Base-by-base conservation (phyloP, 2,888 invertebrate species). In the Zaprionus lineosus region DNA sequence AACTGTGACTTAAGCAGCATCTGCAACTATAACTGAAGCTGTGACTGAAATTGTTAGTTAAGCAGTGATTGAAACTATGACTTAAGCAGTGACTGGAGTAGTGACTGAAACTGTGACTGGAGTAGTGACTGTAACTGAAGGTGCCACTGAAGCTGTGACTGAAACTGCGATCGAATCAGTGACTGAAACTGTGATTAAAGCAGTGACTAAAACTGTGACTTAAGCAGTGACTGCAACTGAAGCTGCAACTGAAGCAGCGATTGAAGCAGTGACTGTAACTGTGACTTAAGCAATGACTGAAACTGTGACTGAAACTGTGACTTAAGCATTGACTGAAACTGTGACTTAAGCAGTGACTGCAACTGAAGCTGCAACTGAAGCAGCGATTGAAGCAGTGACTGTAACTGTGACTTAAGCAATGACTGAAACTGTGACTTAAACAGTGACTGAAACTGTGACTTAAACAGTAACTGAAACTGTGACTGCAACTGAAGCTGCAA, bases 1-100 rank as follows among this genome's bases (percentile, higher is more conserved):
- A 28, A 43, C 46, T 0, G 11, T 11, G 29, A 46, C 56, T 79
- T 79, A 62, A 86, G 83, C 86, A 74, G 66, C 68, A 67, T 68
- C 63, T 66, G 84, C 79, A 72, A 81, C 82, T 84, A 86, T 82
- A 84, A 86, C 84, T 85, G 83, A 64, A 85, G 74, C 79, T 83
- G 79, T n/a, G n/a, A 51, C 40, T 37, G 19, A 29, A n/a, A n/a
- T n/a, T n/a, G n/a, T n/a, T n/a, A n/a, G n/a, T n/a, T n/a, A n/a
- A 34, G 3, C 40, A 0, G n/a, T 28, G 19, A 21, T 47, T 0
- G 12, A 36, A 34, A 21, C 48, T 2, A 6, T 15, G 28, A 18
- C 53, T n/a, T 14, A 15, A 29, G 44, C 58, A 24, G 5, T 39
- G 53, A 36, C 68, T 18, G 9, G 44, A 28, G 36, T 40, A 0